phyloP scores from a whole-genome alignment of 1,140 invertebrate species.

The Hyles euphorbiae region DNA sequence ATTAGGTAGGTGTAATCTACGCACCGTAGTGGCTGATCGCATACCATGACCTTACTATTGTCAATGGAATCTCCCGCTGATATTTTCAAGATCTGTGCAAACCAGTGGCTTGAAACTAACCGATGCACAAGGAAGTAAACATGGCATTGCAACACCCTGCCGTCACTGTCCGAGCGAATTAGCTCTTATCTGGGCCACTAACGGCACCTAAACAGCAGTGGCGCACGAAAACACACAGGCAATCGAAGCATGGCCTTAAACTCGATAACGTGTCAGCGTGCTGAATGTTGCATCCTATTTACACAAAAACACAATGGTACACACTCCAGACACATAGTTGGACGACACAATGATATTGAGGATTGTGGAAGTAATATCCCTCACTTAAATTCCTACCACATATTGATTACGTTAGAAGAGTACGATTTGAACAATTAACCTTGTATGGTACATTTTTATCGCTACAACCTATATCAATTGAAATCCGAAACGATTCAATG shows the following conservation, averaged over 20 bases:
- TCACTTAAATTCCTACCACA: too few species aligned
- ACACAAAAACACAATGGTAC: not conserved
- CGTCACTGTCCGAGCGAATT: slow-evolving; percentile 38
- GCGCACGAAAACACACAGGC: slow-evolving; percentile 43
- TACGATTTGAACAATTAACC: too few species aligned
- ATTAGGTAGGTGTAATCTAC: too few species aligned
- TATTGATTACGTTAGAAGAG: too few species aligned
- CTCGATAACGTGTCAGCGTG: slow-evolving; percentile 26
- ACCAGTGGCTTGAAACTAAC: slow-evolving; percentile 1
- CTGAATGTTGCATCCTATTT: not conserved
- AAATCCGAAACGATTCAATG: too few species aligned
- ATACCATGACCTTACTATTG: too few species aligned
- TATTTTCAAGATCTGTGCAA: not conserved
- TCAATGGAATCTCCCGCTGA: not conserved
- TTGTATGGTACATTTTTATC: too few species aligned
- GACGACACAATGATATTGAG: too few species aligned
- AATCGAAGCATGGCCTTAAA: slow-evolving; percentile 53
- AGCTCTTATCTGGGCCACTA: slow-evolving; percentile 59
- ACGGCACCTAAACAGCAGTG: slow-evolving; percentile 62
- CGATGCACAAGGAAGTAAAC: slow-evolving; percentile 26
- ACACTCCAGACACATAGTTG: not conserved
- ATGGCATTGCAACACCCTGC: slow-evolving; percentile 31
- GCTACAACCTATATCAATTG: too few species aligned
- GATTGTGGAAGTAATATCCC: too few species aligned
- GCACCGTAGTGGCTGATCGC: too few species aligned